phyloP scores from a whole-genome alignment of 2,113 vertebrate genomes.

The Ammospiza caudacuta region DNA sequence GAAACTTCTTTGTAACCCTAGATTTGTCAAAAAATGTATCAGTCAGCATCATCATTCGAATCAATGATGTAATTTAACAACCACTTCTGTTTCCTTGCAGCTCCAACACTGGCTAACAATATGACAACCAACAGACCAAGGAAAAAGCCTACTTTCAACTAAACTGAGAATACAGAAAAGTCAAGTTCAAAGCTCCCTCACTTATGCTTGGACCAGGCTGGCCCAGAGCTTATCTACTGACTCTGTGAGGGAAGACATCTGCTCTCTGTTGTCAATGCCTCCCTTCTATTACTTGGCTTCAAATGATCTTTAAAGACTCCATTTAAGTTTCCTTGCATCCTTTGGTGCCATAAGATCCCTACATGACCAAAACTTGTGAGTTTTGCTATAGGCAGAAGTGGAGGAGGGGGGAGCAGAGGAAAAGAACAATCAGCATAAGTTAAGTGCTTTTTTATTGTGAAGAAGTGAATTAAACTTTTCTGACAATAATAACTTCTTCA shows the following conservation, averaged over 20 bases:
- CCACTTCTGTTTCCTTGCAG: slow-evolving; percentile 50
- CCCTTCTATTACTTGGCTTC: slow-evolving; percentile 45
- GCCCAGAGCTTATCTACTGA: slow-evolving; percentile 38
- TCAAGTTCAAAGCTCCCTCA: slow-evolving; percentile 43
- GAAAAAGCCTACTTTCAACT: slow-evolving; percentile 10
- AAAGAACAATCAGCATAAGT: slow-evolving; percentile 9
- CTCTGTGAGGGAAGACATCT: slow-evolving; percentile 47
- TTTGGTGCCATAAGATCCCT: slow-evolving; percentile 43
- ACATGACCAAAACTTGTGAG: slow-evolving; percentile 48
- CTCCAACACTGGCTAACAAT: slow-evolving; percentile 80
- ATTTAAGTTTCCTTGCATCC: slow-evolving; percentile 57
- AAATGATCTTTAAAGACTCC: slow-evolving; percentile 44
- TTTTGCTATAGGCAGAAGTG: slow-evolving; percentile 31
- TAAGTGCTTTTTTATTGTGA: slow-evolving; percentile 27
- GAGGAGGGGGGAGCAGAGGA: background rate
- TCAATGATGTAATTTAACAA: background rate
- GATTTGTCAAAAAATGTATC: background rate
- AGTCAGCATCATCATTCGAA: background rate
- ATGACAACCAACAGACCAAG: slow-evolving; percentile 52
- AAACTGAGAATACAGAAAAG: slow-evolving; percentile 21
- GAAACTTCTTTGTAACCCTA: background rate
- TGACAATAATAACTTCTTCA: slow-evolving; percentile 24
- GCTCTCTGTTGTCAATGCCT: slow-evolving; percentile 32
- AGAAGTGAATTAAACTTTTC: slow-evolving; percentile 14
- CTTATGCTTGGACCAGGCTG: background rate